Conservation (phyloP, 2,113 vertebrate genomes). For the Poecilia latipinna region DNA sequence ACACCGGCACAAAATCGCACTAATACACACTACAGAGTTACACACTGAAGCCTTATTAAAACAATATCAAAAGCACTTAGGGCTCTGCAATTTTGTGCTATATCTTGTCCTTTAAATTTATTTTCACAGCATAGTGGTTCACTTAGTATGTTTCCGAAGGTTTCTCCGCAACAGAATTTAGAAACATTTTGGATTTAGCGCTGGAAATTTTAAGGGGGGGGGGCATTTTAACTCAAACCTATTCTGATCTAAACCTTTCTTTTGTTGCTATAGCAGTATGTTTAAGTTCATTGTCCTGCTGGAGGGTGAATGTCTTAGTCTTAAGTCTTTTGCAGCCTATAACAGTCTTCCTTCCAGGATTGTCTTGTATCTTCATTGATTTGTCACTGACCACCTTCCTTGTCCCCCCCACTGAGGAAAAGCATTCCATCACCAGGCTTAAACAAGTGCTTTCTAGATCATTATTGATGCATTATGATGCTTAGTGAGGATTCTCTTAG, state of each 20-base stretch:
- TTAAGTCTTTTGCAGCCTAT: no score
- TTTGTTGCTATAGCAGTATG: no score
- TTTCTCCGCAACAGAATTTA: background rate
- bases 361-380: no score
- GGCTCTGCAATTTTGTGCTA: background rate
- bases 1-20: conserved; percentile 30
- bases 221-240: no score
- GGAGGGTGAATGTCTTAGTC: no score
- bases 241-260: no score
- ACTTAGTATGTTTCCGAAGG: background rate
- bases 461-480: background rate
- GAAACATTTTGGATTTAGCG: background rate
- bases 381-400: no score
- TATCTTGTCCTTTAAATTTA: background rate
- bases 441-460: background rate
- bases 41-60: background rate
- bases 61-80: background rate
- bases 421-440: background rate
- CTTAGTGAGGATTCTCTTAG: background rate
- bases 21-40: background rate
- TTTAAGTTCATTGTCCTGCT: no score
- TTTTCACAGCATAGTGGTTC: background rate
- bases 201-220: no score
- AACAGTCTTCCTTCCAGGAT: no score
- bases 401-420: no score